A percentile compares a stretch with the other conserved stretches of the same genome.
Conservation (phyloP, 2,797 vertebrate genomes). For the Tokudaia tokunoshimensis region DNA sequence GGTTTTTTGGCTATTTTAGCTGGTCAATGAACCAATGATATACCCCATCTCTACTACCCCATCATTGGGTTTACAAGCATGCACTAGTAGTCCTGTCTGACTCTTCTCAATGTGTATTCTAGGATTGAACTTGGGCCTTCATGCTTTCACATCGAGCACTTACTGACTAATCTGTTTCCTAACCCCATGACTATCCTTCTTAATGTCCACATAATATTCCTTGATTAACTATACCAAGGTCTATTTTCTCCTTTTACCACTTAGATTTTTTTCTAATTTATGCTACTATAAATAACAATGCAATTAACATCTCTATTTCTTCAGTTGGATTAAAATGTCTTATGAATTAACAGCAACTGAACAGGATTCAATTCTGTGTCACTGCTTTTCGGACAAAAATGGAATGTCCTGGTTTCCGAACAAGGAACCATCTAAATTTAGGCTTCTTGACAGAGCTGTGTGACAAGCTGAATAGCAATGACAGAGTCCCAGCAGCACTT, state of each 20-base stretch:
- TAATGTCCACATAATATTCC: constrained; percentile 55
- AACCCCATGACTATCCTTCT: background rate
- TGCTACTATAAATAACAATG: constrained; percentile 60
- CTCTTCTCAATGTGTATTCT: background rate
- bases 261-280: constrained; percentile 26
- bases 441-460: background rate
- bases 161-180: background rate
- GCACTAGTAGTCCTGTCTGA: background rate
- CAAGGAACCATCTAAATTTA: constrained; percentile 59
- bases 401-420: constrained; percentile 64
- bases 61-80: background rate
- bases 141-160: no score
- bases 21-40: background rate
- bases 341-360: constrained; percentile 67
- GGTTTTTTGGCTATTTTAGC: background rate
- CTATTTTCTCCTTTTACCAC: constrained; percentile 14
- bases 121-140: background rate
- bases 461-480: background rate
- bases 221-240: background rate
- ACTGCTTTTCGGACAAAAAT: constrained; percentile 67
- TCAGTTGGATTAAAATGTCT: constrained; percentile 44
- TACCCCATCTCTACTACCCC: background rate
- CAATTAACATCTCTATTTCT: constrained; percentile 68
- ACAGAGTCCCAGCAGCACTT: background rate
- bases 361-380: constrained; percentile 56